phyloP scores from a whole-genome alignment of 1,140 invertebrate genomes.

The Pteromalus puparum region DNA sequence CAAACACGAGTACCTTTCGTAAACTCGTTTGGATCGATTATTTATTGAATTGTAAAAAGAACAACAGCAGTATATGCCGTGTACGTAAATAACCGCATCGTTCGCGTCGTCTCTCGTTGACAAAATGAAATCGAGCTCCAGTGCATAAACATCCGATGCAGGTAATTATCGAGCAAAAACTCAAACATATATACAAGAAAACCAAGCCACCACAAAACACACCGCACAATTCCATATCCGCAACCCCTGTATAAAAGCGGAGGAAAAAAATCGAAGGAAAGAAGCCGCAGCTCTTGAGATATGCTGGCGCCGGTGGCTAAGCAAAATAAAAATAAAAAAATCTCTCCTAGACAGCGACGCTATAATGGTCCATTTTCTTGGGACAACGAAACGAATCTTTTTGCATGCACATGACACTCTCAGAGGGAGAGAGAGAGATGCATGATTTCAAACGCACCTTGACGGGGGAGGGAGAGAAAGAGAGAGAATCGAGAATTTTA shows the following conservation, averaged over 20 bases:
- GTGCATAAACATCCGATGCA: background rate
- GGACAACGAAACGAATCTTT: constrained; percentile 28
- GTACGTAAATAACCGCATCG: background rate
- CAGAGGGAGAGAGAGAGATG: background rate
- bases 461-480: background rate
- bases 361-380: constrained; percentile 4
- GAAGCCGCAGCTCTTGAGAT: too few relatives aligned
- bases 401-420: constrained; percentile 28
- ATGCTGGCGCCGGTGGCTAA: background rate
- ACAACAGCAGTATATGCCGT: background rate
- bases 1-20: too few relatives aligned
- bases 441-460: background rate
- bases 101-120: background rate
- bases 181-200: background rate
- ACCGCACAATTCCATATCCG: background rate
- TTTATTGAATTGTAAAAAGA: too few relatives aligned
- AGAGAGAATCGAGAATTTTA: constrained; percentile 2
- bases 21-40: too few relatives aligned
- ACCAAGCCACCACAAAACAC: too few relatives aligned
- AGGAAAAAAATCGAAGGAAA: background rate
- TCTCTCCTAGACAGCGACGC: background rate
- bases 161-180: background rate
- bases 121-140: background rate
- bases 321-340: background rate
- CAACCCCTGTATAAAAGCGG: background rate